Evolutionary conservation across 2,797 vertebrate species (phyloP).

Genomic region (Coregonus sp.): DNA sequence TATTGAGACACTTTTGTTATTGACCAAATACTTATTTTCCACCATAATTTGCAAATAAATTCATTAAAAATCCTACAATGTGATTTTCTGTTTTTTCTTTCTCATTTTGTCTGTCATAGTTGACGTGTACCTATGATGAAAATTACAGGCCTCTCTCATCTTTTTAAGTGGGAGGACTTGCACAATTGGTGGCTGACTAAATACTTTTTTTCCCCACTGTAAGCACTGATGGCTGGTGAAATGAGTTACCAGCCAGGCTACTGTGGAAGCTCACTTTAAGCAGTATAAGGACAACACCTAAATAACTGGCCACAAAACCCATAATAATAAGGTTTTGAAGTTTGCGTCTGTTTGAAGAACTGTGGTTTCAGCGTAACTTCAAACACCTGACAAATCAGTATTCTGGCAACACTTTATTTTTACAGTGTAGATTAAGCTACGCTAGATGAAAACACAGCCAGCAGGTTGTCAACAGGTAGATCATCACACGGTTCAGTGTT

Average conservation of each 20-base stretch:
- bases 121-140: too few relatives aligned
- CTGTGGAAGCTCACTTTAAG: not conserved
- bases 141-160: too few relatives aligned
- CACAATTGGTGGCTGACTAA: too few relatives aligned
- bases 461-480: slow-evolving; percentile 56
- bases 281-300: not conserved
- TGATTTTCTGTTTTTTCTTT: too few relatives aligned
- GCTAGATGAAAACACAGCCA: slow-evolving; percentile 12
- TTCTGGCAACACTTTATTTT: slow-evolving; percentile 46
- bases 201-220: too few relatives aligned
- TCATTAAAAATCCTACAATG: too few relatives aligned
- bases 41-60: too few relatives aligned
- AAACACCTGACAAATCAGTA: slow-evolving; percentile 46
- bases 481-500: slow-evolving; percentile 45
- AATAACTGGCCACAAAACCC: slow-evolving; percentile 12
- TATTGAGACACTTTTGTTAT: too few relatives aligned
- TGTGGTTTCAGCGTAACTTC: slow-evolving; percentile 16
- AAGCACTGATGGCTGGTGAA: slow-evolving; percentile 40
- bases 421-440: not conserved
- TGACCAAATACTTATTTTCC: too few relatives aligned
- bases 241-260: not conserved
- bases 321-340: slow-evolving; percentile 31
- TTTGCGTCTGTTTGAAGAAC: slow-evolving; percentile 5
- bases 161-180: too few relatives aligned
- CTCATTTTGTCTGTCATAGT: too few relatives aligned